These are phyloP conservation scores for Hiodon alosoides DNA, from an alignment of 2,113 vertebrate genomes.

Conservation along the genomic window DNA sequence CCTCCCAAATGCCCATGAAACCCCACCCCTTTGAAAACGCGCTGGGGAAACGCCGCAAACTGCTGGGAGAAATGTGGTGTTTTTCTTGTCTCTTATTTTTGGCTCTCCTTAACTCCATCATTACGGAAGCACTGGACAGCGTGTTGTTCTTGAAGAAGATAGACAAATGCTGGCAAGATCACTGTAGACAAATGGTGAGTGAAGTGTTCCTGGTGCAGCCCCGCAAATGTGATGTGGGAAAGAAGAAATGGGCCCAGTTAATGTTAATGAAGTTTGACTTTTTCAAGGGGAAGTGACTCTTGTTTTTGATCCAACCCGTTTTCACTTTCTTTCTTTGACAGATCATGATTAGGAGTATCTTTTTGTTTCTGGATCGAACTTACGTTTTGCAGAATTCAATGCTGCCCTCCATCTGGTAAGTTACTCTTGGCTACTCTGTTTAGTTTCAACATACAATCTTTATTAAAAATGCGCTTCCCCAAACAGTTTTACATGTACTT, in stretches of 20 bases:
- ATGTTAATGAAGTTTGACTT: not conserved
- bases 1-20: too few species aligned
- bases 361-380: slow-evolving; percentile 98
- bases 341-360: slow-evolving; percentile 99
- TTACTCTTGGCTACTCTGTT: not conserved
- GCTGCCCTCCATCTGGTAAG: slow-evolving; percentile 98
- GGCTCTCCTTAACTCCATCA: slow-evolving; percentile 65
- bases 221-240: not conserved
- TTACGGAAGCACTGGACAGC: slow-evolving; percentile 92
- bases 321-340: slow-evolving; percentile 47
- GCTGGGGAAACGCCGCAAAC: not conserved
- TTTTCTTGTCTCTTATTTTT: slow-evolving; percentile 18
- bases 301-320: slow-evolving; percentile 7
- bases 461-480: not conserved
- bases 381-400: slow-evolving; percentile 99
- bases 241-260: too few species aligned
- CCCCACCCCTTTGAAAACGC: too few species aligned
- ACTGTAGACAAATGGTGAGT: slow-evolving; percentile 98
- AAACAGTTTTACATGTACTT: too few species aligned
- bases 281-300: slow-evolving; percentile 9
- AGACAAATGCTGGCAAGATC: slow-evolving; percentile 98
- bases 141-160: slow-evolving; percentile 99
- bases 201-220: slow-evolving; percentile 18
- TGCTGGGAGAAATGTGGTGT: not conserved
- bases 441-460: not conserved